A percentile compares a stretch with the other conserved stretches of the same genome.
phyloP scores from a whole-genome alignment of 1,140 invertebrate genomes.

The Scaptomyza pallida region DNA sequence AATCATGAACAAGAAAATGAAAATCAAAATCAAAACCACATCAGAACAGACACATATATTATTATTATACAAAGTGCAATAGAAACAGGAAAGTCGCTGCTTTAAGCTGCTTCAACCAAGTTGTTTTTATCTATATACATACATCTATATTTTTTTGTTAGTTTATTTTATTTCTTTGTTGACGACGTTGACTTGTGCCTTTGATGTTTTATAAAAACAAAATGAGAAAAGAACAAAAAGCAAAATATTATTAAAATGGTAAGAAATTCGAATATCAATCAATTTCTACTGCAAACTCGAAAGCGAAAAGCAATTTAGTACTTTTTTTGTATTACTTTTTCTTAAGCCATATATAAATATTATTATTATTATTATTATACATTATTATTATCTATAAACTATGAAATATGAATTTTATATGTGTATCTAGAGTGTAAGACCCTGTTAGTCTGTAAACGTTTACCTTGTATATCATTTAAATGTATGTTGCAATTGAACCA shows the following conservation, averaged over 20 bases:
- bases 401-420: slow-evolving; percentile 76
- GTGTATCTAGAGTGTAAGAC: slow-evolving; percentile 71
- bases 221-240: slow-evolving; percentile 26
- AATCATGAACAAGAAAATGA: slow-evolving; percentile 11
- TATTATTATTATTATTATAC: slow-evolving; percentile 45
- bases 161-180: slow-evolving; percentile 80
- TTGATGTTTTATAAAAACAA: slow-evolving; percentile 72
- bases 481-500: slow-evolving; percentile 80
- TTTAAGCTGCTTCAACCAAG: slow-evolving; percentile 51
- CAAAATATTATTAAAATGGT: slow-evolving; percentile 27
- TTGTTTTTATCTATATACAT: slow-evolving; percentile 33
- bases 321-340: slow-evolving; percentile 72
- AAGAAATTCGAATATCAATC: slow-evolving; percentile 27
- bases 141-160: slow-evolving; percentile 34
- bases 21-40: slow-evolving; percentile 36
- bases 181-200: slow-evolving; percentile 84
- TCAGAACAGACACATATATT: slow-evolving; percentile 67
- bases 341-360: slow-evolving; percentile 73
- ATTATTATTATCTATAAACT: slow-evolving; percentile 37
- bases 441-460: slow-evolving; percentile 65
- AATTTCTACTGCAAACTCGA: slow-evolving; percentile 21
- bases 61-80: slow-evolving; percentile 43
- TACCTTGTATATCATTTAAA: slow-evolving; percentile 78
- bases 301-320: slow-evolving; percentile 48
- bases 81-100: slow-evolving; percentile 24